Conservation (phyloP, 2,888 invertebrate species). For the Eupithecia abbreviata region DNA sequence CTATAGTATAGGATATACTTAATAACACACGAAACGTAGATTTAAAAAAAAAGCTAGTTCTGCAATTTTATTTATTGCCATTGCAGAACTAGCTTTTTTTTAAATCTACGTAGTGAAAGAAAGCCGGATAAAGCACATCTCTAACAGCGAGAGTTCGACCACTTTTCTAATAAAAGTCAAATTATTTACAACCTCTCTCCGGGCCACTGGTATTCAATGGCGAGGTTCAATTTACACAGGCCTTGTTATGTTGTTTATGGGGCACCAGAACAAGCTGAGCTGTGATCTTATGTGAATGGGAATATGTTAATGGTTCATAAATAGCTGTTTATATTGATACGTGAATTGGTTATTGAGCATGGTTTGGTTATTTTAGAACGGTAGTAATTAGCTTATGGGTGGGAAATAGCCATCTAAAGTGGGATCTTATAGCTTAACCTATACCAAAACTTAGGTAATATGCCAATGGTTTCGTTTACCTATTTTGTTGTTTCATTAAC, state of each 20-base stretch:
- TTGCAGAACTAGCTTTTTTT: neutral
- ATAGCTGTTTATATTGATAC: slow-evolving; percentile 29
- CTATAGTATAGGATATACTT: too few relatives aligned
- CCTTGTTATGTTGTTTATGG: neutral
- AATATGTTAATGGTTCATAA: slow-evolving; percentile 25
- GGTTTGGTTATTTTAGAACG: slow-evolving; percentile 12
- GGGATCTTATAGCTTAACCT: too few relatives aligned
- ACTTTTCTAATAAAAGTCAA: slow-evolving; percentile 42
- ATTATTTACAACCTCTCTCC: slow-evolving; percentile 40
- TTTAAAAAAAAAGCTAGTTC: too few relatives aligned
- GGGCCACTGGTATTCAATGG: slow-evolving; percentile 33
- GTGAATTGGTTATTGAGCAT: slow-evolving; percentile 25
- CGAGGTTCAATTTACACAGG: slow-evolving; percentile 26
- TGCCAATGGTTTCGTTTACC: too few relatives aligned
- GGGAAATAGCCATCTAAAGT: neutral
- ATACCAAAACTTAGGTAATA: too few relatives aligned
- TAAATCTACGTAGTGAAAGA: neutral
- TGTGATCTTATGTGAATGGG: slow-evolving; percentile 25
- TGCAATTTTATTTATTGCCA: too few relatives aligned
- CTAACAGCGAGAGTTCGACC: slow-evolving; percentile 15
- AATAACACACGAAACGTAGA: too few relatives aligned
- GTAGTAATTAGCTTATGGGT: slow-evolving; percentile 18
- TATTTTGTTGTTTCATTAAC: neutral
- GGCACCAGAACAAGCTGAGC: slow-evolving; percentile 21
- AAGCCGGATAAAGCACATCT: neutral